Base-by-base conservation (phyloP, 1,140 invertebrate genomes). In the Sarcophaga peregrina region DNA sequence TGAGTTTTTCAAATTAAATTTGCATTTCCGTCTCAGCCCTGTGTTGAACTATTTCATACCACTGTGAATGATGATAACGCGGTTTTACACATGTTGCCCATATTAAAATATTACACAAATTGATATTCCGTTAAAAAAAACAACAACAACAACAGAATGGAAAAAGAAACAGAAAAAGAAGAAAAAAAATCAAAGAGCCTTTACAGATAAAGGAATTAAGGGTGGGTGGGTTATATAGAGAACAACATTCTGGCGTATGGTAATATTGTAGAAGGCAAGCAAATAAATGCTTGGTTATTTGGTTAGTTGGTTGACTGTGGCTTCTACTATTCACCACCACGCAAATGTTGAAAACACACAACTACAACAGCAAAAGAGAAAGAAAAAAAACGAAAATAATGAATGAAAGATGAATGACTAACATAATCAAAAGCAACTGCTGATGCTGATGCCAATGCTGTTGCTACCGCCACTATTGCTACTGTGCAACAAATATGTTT, bases 101-200 rank as follows among this genome's bases (percentile, higher is more conserved):
- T 78, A 81, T 83, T 83, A 83, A 83, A 83, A 83, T 81, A 83
- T 81, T 81, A 81, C 83, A 62, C 47, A 83, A 83, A 83, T 81
- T 83, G 83, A 83, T 83, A 83, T 83, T 80, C 52, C 75, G 75
- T 68, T 50, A 37, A 52, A 68, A 17, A 37, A 47, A 25, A 62
- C 4, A 74, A 74, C 48, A 25, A 74, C 47, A 20, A 10, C 20
- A 80, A 37, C 25, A 25, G 15, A 58, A 76, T 15, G 13, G 74
- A 45, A 47, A 13, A 52, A 68, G 78, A 37, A 17, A 80, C 54
- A 52, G 37, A 7, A 73, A 25, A 83, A 72, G 54, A 15, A 17
- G 25, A 20, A 37, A 37, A 37, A 37, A 37, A 37, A 37, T 4
- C 25, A 37, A 37, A 4, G 25, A 37, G 25, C 1, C 25, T 37